Conservation (phyloP, 2,113 vertebrate genomes). For the Macquaria australasica region DNA sequence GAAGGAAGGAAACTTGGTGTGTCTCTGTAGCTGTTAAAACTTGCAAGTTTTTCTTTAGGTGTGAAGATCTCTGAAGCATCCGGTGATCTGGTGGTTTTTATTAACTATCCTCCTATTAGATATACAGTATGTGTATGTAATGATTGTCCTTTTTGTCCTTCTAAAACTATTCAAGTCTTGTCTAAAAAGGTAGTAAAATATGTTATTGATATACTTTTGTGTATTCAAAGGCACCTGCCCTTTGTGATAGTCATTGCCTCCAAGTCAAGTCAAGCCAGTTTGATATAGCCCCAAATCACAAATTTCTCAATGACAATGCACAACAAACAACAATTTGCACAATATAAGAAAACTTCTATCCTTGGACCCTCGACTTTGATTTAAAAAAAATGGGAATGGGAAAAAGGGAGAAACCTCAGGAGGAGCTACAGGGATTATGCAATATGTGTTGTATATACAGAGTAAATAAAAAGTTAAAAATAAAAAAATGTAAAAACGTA, state of each 20-base stretch:
- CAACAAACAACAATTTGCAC: too few species aligned
- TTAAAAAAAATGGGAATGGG: too few species aligned
- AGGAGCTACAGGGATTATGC: too few species aligned
- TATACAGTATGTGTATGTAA: not conserved
- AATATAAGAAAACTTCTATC: too few species aligned
- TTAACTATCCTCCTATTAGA: not conserved
- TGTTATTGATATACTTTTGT: not conserved
- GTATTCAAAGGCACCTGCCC: not conserved
- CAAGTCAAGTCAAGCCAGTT: not conserved
- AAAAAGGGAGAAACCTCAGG: too few species aligned
- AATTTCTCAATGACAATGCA: too few species aligned
- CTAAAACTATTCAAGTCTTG: not conserved
- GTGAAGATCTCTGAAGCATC: not conserved
- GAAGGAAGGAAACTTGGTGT: conserved; percentile 1
- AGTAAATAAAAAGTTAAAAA: too few species aligned
- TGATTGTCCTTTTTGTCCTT: not conserved
- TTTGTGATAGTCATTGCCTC: not conserved
- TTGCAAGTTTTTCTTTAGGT: conserved; percentile 7
- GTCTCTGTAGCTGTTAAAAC: not conserved
- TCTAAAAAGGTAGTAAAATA: not conserved
- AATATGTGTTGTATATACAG: too few species aligned
- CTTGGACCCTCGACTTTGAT: too few species aligned
- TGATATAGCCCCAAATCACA: not conserved
- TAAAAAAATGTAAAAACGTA: too few species aligned
- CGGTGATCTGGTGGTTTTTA: not conserved